These are phyloP conservation scores for Siderastrea radians DNA, from an alignment of 92 coral and sea anemone species.

Conservation along the genomic window DNA sequence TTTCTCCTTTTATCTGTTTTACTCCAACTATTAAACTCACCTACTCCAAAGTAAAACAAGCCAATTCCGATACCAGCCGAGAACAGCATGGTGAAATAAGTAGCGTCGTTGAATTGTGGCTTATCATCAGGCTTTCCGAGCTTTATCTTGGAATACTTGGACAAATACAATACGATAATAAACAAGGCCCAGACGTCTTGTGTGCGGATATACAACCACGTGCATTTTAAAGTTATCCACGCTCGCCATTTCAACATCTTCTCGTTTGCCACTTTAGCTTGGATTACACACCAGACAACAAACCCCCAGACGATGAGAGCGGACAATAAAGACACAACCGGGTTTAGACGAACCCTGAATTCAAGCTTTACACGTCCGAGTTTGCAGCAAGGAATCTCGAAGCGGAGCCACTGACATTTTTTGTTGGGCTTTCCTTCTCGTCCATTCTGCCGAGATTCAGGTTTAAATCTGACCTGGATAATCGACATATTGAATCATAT, in stretches of 20 bases:
- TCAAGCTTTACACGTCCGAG: no score
- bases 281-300: conserved; percentile 68
- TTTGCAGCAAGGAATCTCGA: no score
- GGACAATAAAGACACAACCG: conserved; percentile 74
- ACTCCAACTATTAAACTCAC: conserved; percentile 20
- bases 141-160: conserved; percentile 80
- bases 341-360: conserved; percentile 51
- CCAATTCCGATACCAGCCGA: conserved; percentile 91
- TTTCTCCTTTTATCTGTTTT: neutral
- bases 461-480: no score
- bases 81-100: conserved; percentile 90
- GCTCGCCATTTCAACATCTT: conserved; percentile 59
- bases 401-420: no score
- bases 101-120: conserved; percentile 82
- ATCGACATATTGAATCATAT: no score
- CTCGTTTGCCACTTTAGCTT: conserved; percentile 64
- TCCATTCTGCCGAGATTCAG: no score
- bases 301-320: conserved; percentile 82
- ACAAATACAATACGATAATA: conserved; percentile 78
- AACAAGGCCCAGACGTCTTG: conserved; percentile 88
- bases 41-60: conserved; percentile 84
- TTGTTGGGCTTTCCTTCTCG: no score
- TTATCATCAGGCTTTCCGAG: conserved; percentile 85
- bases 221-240: conserved; percentile 79
- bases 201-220: conserved; percentile 88